Evolutionary conservation across 2,113 vertebrate species (phyloP), one percentile per base, ranked within the genome.

Genomic region (Clupea harengus): DNA sequence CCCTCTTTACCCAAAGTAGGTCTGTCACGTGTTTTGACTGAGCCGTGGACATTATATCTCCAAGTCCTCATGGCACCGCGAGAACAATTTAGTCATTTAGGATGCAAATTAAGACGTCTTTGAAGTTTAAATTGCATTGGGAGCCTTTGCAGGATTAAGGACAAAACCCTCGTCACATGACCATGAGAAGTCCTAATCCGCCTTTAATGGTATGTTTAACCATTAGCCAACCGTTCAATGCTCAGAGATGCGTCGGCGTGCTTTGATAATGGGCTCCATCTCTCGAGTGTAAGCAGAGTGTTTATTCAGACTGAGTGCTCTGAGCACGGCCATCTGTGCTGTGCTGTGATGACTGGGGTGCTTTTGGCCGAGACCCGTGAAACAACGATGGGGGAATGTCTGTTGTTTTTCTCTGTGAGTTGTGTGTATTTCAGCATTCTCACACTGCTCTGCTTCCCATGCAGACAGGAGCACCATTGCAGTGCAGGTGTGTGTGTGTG

Each of bases 71-170:
- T 44, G 44, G 57, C 15, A 50, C 72, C 75, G 54, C 22, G 47
- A 45, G 85, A 45, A 17, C 28, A 82, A 81, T 81, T 60, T 81
- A 46, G 82, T 50, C 82, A 52, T 45, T 60, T 49, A 82, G 64
- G 49, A 49, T 46, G 39, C 60, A 52, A 80, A 84, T 90, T 81
- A 88, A 86, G 45, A 46, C 17, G 25, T 1, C 85, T 90, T 89
- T 90, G 87, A 87, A 84, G 85, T 87, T n/a, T 25, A 83, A 89
- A 88, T 80, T 85, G 80, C 81, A 83, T 54, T 28, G 47, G 39
- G 81, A 44, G 32, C 64, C 50, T 86, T 52, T 64, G 83, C 72
- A 81, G 80, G 87, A 84, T 81, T 47, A 50, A 64, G 22, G 7
- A 57, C 78, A 80, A 82, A 81, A 28, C 45, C 81, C 83, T 86